Base-by-base conservation (phyloP, 2,888 invertebrate genomes). In the Rhamphomyia laevipes region DNA sequence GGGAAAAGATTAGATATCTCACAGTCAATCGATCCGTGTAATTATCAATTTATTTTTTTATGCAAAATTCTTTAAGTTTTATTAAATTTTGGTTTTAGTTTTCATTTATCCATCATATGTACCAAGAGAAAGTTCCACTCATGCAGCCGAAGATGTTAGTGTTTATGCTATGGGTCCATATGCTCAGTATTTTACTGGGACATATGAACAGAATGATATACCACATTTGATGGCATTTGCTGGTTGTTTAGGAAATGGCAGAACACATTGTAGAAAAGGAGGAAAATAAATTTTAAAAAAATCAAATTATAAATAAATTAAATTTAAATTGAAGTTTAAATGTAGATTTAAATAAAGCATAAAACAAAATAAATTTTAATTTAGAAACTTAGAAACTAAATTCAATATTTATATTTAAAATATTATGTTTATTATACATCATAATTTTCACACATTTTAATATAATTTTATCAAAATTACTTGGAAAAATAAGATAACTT, bases 121-220 rank as follows among this genome's bases (percentile, higher is more conserved):
- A 0, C 82, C 82, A 0, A 68, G 76, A 18, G 27, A 59, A 0
- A 65, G 74, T 9, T 10, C 13, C 10, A 83, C 82, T 0, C 86
- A 86, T 58, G 83, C 81, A 0, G 84, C 84, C 0, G 87, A 88
- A 53, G 88, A 89, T 63, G 87, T 89, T 1, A 81, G 78, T 0
- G 77, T 88, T 0, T 86, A 80, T 64, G 86, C 88, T 0, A 71
- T 69, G 4, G 89, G 82, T 40, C 88, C 86, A 1, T 82, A 84
- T 78, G 72, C 86, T 0, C 86, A 89, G 62, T 73, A 90, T 1
- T 85, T 90, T 62, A 76, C 79, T 0, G 87, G 88, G 0, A 77
- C 78, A 21, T 79, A 83, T 60, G 85, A 90, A 58, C 86, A 90
- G 65, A 81, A 80, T 63, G 81, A 75, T 59, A 79, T 90, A 42